Evolutionary conservation across 2,113 vertebrate genomes (phyloP), one percentile per base, ranked within the genome.

Genomic region (Erinaceus europaeus): DNA sequence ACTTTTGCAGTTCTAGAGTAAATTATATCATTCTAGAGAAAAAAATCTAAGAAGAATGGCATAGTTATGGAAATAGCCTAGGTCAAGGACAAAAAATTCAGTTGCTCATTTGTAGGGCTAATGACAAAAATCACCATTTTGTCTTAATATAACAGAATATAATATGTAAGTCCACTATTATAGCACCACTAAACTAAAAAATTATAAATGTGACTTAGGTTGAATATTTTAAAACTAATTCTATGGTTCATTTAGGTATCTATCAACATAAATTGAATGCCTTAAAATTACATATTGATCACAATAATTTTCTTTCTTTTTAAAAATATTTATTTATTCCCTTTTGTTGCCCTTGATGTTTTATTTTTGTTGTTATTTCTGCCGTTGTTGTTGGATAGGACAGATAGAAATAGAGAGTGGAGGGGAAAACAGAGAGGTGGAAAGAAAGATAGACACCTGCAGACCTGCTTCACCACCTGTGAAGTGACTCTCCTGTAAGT

Each of bases 181-280:
- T 5, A 89, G 59, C 53, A 84, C 48, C 59, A 69, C 52, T 75
- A 89, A 80, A 62, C 65, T 91, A 85, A 44, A 88, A 81, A 94
- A 79, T 91, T 78, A 89, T 76, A 23, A 46, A 23, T 68, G n/a
- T 74, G 55, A 73, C 34, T 38, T 20, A 10, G 20, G 23, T 64
- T 82, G 57, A 61, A 34, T 78, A 29, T 86, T 90, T 88, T 89
- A 82, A 89, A 89, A 48, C 34, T 62, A 91, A 88, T 94, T 91
- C 88, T 64, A 42, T 94, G 91, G 67, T 78, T 95, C 88, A 92
- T 85, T 94, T 88, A 86, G 55, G 76, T 75, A 93, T 38, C 36
- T 89, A 64, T 91, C 89, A 87, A 62, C 4, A 3, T 83, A 89
- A 93, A 87, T 85, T 67, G 21, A 90, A 90, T 59, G 74, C 17